Conservation (phyloP, 2,113 vertebrate genomes). For the Enhydra lutris region DNA sequence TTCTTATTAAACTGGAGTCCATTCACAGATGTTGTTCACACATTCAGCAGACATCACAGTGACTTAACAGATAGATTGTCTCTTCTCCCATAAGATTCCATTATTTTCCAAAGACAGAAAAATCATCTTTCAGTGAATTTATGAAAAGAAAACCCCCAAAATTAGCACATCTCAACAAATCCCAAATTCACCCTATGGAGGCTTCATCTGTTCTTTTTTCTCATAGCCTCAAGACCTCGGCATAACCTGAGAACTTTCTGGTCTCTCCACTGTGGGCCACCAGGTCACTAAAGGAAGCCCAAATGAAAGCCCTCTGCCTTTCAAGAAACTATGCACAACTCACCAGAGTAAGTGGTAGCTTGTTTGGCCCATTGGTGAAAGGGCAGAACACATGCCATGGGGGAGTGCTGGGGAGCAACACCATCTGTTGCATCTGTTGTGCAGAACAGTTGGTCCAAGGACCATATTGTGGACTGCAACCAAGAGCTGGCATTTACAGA, state of each 20-base stretch:
- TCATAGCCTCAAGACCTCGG: neutral
- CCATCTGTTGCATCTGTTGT: conserved; percentile 19
- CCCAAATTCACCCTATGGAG: neutral
- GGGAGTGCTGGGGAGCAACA: rapidly evolving
- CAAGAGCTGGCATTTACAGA: neutral
- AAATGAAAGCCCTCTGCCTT: neutral
- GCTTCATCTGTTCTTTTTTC: neutral
- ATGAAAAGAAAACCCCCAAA: neutral
- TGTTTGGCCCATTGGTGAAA: neutral
- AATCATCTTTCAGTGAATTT: neutral
- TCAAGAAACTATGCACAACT: neutral
- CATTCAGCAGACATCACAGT: neutral
- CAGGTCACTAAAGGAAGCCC: neutral
- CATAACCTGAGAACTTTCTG: neutral
- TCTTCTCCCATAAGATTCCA: neutral
- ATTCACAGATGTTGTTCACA: neutral
- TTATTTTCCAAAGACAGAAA: conserved; percentile 2
- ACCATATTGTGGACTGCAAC: neutral
- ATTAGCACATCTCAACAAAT: neutral
- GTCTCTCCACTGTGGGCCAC: neutral
- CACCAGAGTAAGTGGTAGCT: neutral
- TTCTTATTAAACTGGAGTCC: neutral
- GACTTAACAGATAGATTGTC: neutral
- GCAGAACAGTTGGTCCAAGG: neutral
- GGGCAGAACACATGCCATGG: neutral